Conservation (phyloP, 2,113 vertebrate genomes). For the Pithys albifrons region DNA sequence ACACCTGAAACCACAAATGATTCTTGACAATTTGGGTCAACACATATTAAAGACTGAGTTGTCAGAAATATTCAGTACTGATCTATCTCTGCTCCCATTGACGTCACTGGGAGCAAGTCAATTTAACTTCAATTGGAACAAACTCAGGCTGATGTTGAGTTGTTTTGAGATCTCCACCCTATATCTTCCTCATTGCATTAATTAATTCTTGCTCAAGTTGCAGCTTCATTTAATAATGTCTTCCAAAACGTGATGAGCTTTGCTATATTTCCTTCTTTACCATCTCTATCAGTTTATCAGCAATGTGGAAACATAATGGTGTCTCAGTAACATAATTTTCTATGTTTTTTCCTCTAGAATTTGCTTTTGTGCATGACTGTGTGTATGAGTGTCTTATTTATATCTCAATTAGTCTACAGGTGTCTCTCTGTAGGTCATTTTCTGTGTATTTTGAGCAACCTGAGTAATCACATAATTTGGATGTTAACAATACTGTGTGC, state of each 20-base stretch:
- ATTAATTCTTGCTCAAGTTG: conserved; percentile 59
- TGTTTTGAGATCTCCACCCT: conserved; percentile 54
- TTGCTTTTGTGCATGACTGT: neutral
- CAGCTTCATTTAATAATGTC: conserved; percentile 45
- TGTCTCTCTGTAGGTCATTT: neutral
- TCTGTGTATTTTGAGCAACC: neutral
- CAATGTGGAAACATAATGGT: neutral
- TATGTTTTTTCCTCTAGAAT: neutral
- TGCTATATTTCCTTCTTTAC: neutral
- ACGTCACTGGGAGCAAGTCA: conserved; percentile 39
- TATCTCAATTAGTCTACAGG: neutral
- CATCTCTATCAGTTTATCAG: neutral
- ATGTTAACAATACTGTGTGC: neutral
- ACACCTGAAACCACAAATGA: neutral
- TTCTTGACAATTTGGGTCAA: neutral
- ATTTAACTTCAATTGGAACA: conserved; percentile 37
- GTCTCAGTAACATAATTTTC: neutral
- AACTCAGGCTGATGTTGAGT: conserved; percentile 28
- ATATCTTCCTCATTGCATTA: conserved; percentile 14
- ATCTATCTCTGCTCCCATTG: neutral
- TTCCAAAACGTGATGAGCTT: conserved; percentile 19
- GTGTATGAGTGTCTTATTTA: neutral
- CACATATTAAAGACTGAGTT: neutral
- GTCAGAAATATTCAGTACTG: neutral
- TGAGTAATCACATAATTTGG: conserved; percentile 1